Evolutionary conservation across 2,888 invertebrate genomes (phyloP), one percentile per base, ranked within the genome.

Genomic region (Xanthia togata): DNA sequence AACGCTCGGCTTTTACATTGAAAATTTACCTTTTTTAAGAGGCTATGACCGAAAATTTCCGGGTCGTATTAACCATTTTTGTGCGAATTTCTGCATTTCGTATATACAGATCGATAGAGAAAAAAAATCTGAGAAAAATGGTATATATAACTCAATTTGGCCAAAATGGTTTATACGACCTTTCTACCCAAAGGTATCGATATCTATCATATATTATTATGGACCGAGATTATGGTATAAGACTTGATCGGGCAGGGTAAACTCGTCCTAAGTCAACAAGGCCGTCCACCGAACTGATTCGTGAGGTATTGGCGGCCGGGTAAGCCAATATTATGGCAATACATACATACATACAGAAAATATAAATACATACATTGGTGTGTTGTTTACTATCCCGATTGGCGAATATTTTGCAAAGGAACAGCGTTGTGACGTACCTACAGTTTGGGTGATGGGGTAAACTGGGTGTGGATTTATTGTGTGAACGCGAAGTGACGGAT

Each of bases 261-360:
- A 86, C 78, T 67, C 35, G 60, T 84, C 88, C 86, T 88, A 89
- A 81, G 79, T 87, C 86, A 87, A 88, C 84, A 88, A 11, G 26
- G 62, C 2, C 64, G 75, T 77, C 69, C 83, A 73, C 75, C 50
- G 81, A 60, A 77, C 83, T 79, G 73, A 71, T 76, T 70, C 63
- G 73, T 63, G 72, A 81, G 35, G 72, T 74, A 83, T 76, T 64
- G 67, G 76, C 70, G 68, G 59, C 76, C 68, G 35, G 62, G 68
- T 62, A 60, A 64, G 64, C 57, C 73, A 77, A 62, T 85, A 79
- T 88, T 85, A 85, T 75, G 65, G 50, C 62, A 47, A 26, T 9
- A 53, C 74, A 60, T 47, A 35, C 41, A 26, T n/a, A n/a, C n/a
- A n/a, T 26, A 65, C 8, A 23, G 3, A 53, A 53, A 53, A 8